Evolutionary conservation across 2,888 invertebrate species (phyloP).

Genomic region (Leptothorax acervorum): DNA sequence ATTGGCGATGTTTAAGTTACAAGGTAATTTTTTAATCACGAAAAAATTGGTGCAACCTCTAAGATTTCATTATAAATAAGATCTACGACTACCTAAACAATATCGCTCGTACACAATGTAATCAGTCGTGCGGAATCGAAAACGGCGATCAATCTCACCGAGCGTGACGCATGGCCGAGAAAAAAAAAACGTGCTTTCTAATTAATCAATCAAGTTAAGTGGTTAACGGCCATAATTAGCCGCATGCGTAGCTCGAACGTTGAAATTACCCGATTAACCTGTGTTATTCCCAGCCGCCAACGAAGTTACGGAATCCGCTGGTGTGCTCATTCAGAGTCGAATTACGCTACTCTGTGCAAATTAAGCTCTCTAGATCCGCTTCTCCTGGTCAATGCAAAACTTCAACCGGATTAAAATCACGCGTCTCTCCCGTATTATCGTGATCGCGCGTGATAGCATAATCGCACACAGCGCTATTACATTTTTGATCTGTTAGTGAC

Average conservation of each 20-base stretch:
- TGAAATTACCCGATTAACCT: slow-evolving; percentile 71
- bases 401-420: slow-evolving; percentile 10
- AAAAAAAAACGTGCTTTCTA: slow-evolving; percentile 64
- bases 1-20: neutral
- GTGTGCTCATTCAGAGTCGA: slow-evolving; percentile 33
- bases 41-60: neutral
- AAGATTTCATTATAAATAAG: neutral
- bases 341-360: slow-evolving; percentile 27
- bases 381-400: slow-evolving; percentile 2
- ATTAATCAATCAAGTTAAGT: slow-evolving; percentile 72
- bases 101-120: neutral
- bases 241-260: slow-evolving; percentile 60
- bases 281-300: slow-evolving; percentile 48
- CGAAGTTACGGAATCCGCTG: slow-evolving; percentile 26
- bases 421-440: neutral
- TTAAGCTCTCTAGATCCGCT: slow-evolving; percentile 19
- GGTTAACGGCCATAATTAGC: slow-evolving; percentile 71
- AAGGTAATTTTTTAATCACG: neutral
- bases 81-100: neutral
- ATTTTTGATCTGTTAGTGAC: neutral
- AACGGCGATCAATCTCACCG: slow-evolving; percentile 48
- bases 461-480: neutral
- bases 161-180: slow-evolving; percentile 28
- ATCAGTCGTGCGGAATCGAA: slow-evolving; percentile 33
- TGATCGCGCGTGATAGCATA: neutral